Evolutionary conservation across 2,888 invertebrate genomes (phyloP).

Genomic region (Drosophila hamatofila): DNA sequence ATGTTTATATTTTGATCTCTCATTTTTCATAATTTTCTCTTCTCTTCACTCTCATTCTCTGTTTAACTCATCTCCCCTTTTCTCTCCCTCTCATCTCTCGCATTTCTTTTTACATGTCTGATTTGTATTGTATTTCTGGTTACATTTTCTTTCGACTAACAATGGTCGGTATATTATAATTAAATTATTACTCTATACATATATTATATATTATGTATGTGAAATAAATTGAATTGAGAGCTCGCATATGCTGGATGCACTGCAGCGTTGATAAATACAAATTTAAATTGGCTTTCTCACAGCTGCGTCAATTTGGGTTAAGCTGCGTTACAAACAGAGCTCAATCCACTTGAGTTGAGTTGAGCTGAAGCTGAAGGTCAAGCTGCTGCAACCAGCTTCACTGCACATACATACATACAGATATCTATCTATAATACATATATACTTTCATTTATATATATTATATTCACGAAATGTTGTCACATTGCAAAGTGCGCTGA

Average conservation of each 20-base stretch:
- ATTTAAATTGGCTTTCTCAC: conserved; percentile 1
- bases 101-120: too few species aligned
- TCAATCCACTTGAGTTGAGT: conserved; percentile 24
- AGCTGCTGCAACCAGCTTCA: conserved; percentile 16
- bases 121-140: background rate
- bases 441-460: conserved; percentile 14
- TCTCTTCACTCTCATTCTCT: too few species aligned
- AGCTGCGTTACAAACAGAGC: conserved; percentile 12
- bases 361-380: conserved; percentile 8
- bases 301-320: conserved; percentile 13
- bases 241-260: background rate
- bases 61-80: background rate
- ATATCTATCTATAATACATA: background rate
- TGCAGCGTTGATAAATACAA: background rate
- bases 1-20: too few species aligned
- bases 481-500: conserved; percentile 72
- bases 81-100: background rate
- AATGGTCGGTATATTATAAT: background rate
- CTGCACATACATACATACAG: background rate
- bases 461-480: conserved; percentile 53
- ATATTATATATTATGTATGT: background rate
- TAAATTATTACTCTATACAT: background rate
- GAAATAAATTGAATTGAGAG: background rate
- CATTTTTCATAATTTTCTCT: too few species aligned
- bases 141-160: background rate